Conservation (phyloP, 2,797 vertebrate genomes). For the Nannoperca obscura region DNA sequence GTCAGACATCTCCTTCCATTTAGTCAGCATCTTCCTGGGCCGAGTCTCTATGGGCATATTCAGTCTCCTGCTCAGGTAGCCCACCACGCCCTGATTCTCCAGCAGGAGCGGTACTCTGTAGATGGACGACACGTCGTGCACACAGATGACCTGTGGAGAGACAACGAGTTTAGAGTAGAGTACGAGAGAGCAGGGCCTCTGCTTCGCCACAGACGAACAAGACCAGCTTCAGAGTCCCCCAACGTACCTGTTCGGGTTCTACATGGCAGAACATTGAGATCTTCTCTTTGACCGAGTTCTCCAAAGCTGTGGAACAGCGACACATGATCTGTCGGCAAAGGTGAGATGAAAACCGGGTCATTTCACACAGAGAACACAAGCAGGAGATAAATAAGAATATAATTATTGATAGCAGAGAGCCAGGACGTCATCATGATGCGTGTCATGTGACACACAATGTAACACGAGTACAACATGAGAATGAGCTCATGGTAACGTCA, state of each 20-base stretch:
- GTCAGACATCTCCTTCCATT: slow-evolving; percentile 98
- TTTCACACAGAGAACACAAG: neutral
- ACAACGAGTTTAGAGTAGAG: neutral
- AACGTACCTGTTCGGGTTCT: slow-evolving; percentile 91
- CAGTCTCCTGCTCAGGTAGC: slow-evolving; percentile 91
- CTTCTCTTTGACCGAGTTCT: slow-evolving; percentile 96
- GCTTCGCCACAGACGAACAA: neutral
- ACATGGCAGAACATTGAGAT: slow-evolving; percentile 99
- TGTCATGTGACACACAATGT: no score
- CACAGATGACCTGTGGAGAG: slow-evolving; percentile 91
- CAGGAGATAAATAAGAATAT: neutral
- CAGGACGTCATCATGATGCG: neutral
- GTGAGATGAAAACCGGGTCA: neutral
- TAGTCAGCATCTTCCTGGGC: slow-evolving; percentile 91
- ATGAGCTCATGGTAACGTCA: no score
- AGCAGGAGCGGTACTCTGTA: slow-evolving; percentile 93
- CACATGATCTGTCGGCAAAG: slow-evolving; percentile 89
- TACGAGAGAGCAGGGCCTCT: neutral
- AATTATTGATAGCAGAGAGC: neutral
- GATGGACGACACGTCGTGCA: slow-evolving; percentile 94
- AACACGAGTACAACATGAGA: no score
- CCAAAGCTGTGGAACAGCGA: slow-evolving; percentile 91
- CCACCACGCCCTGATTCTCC: slow-evolving; percentile 94
- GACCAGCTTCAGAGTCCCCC: neutral
- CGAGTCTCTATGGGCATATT: slow-evolving; percentile 91